Conservation (phyloP, 37 sponge, comb jelly and placozoan species). For the Chondrosia reniformis region DNA sequence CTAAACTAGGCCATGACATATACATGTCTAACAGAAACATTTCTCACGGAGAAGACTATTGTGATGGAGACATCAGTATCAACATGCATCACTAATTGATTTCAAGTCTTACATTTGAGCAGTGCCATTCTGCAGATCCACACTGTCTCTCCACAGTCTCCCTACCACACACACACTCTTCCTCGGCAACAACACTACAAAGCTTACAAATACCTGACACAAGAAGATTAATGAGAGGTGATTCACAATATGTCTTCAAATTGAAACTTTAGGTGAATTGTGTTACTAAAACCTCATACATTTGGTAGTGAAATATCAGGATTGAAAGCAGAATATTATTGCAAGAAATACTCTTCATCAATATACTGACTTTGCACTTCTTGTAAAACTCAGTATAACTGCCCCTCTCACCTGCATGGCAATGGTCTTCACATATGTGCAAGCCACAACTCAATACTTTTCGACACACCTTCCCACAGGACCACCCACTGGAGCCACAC, state of each 20-base stretch:
- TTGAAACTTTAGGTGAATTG: too few relatives aligned
- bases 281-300: too few relatives aligned
- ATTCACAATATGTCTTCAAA: too few relatives aligned
- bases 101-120: constrained; percentile 54
- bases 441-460: constrained; percentile 55
- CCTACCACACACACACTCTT: constrained; percentile 76
- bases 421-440: constrained; percentile 72
- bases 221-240: neutral
- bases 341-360: too few relatives aligned
- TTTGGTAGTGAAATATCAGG: too few relatives aligned
- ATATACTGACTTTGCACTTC: too few relatives aligned
- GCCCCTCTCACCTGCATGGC: constrained; percentile 69
- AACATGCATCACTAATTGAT: neutral
- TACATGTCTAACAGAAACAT: too few relatives aligned
- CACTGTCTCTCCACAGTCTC: constrained; percentile 42
- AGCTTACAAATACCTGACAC: constrained; percentile 57
- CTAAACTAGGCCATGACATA: too few relatives aligned
- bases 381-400: neutral
- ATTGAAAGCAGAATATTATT: too few relatives aligned
- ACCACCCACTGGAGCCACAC: constrained; percentile 83
- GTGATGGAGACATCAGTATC: too few relatives aligned
- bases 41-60: too few relatives aligned
- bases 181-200: constrained; percentile 43
- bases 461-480: constrained; percentile 76
- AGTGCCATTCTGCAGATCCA: constrained; percentile 61